Evolutionary conservation across 2,113 vertebrate genomes (phyloP), one percentile per base, ranked within the genome.

Genomic region (Ciconia stormi): DNA sequence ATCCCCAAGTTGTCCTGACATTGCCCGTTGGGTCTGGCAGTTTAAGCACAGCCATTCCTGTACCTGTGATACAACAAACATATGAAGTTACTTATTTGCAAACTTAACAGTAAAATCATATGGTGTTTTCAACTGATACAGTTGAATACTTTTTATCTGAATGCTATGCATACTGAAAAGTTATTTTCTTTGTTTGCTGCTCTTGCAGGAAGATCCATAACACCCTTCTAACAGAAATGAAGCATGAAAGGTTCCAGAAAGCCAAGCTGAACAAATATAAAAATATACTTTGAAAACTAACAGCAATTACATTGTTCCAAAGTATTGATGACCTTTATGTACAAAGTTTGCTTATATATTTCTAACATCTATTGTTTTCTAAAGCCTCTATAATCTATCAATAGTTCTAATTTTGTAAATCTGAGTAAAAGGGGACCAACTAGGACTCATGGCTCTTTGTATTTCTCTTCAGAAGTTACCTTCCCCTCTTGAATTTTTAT

Each of bases 1-100:
- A 74, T 99, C 98, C 87, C 98, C 99, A 81, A 99, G 97, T 42
- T 99, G 98, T 97, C 99, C 99, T 79, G 98, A 98, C 86, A 99
- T 95, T 58, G 99, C 99, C 97, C 99, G 99, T 95, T 99, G 98
- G 77, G 99, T 99, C 96, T 99, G 99, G 95, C 99, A 99, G 92
- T 98, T 99, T 97, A 99, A 98, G 96, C 99, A 99, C 66, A 99
- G 98, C 99, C 99, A 99, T 98, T 99, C 99, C 95, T 98, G 97
- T 52, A 98, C 98, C 99, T 99, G 97, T 27, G 94, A 96, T 13
- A 89, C 38, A 97, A 97, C 10, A 96, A 96, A 96, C 2, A 63
- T 6, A 93, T 21, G 10, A 76, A 89, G 91, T 78, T 97, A 85
- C 42, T 97, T 74, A 82, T 59, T 25, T 79, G 81, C 70, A 87